These are phyloP conservation scores for Trichechus manatus DNA, from an alignment of 2,113 vertebrate species.

Conservation along the genomic window DNA sequence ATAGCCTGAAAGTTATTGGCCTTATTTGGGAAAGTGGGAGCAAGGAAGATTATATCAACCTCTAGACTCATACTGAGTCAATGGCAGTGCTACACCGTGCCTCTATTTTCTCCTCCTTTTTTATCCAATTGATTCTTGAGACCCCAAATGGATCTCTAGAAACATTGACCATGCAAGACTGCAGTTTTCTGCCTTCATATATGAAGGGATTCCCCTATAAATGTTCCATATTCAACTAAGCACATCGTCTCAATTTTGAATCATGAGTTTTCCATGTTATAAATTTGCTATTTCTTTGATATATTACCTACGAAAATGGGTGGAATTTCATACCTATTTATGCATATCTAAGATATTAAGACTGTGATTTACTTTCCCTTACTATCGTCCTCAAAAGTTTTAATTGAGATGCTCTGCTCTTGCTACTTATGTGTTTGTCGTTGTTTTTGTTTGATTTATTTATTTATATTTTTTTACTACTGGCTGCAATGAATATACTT, in stretches of 20 bases:
- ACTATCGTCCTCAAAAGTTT: background rate
- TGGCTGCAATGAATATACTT: background rate
- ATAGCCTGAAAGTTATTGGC: background rate
- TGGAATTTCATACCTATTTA: background rate
- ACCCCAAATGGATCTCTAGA: background rate
- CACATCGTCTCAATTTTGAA: background rate
- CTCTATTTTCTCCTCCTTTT: background rate
- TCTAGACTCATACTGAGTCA: background rate
- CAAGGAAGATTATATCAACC: background rate
- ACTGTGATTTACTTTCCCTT: background rate
- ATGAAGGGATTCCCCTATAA: background rate
- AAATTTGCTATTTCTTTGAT: background rate
- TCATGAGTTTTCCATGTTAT: background rate
- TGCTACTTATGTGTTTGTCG: too few relatives aligned
- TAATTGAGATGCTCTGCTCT: too few relatives aligned
- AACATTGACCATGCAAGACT: background rate
- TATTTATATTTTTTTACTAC: background rate
- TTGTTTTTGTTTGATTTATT: background rate
- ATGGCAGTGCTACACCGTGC: background rate
- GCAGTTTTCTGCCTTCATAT: background rate
- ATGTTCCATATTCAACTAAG: background rate
- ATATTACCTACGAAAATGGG: background rate
- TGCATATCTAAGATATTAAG: background rate
- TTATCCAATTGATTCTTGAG: background rate
- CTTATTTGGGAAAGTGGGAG: background rate